phyloP scores from a whole-genome alignment of 2,113 vertebrate genomes.

The Proteles cristata region DNA sequence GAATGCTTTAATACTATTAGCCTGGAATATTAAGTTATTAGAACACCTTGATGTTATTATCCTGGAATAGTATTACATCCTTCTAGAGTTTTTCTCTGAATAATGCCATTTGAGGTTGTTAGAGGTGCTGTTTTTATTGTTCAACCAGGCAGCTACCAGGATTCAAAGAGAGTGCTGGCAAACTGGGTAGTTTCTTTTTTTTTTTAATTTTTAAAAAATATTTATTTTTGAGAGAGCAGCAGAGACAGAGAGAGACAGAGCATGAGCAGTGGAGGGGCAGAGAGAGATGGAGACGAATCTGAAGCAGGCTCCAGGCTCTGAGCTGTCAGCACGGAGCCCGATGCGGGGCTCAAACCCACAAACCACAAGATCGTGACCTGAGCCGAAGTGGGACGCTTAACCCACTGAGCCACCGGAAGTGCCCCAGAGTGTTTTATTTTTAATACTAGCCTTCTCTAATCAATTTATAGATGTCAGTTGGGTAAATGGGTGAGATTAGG shows the following conservation, averaged over 20 bases:
- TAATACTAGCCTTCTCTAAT: not conserved
- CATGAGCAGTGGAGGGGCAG: no score
- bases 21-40: not conserved
- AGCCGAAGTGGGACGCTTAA: no score
- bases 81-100: not conserved
- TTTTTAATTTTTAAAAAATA: no score
- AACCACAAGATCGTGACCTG: no score
- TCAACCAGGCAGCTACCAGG: not conserved
- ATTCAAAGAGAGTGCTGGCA: not conserved
- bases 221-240: no score
- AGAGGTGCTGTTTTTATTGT: not conserved
- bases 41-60: not conserved
- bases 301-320: no score
- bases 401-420: no score
- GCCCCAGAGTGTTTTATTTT: not conserved
- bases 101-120: not conserved
- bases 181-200: not conserved
- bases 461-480: not conserved
- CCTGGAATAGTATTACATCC: not conserved
- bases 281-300: no score
- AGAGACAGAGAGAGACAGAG: no score
- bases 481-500: not conserved
- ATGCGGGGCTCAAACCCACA: no score
- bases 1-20: not conserved
- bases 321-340: no score